Conservation (phyloP, 2,888 invertebrate genomes). For the Diaprepes abbreviatus region DNA sequence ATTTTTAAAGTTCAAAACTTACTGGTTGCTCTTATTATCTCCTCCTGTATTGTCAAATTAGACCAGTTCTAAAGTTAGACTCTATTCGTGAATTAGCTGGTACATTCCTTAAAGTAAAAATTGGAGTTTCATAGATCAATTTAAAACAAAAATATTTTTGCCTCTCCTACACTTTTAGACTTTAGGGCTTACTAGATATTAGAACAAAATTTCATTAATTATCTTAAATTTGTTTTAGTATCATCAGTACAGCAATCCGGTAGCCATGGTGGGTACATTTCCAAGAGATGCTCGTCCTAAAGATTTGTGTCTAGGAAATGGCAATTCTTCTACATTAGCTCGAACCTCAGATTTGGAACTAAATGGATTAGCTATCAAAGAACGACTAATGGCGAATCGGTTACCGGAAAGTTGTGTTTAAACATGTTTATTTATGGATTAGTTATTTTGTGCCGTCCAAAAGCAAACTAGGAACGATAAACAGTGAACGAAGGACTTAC, state of each 20-base stretch:
- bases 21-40: too few species aligned
- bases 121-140: too few species aligned
- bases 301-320: slow-evolving; percentile 67
- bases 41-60: too few species aligned
- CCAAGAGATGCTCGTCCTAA: slow-evolving; percentile 72
- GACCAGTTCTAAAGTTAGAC: too few species aligned
- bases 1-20: too few species aligned
- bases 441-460: slow-evolving; percentile 40
- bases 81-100: too few species aligned
- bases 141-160: too few species aligned
- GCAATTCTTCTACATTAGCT: slow-evolving; percentile 69
- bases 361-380: slow-evolving; percentile 89
- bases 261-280: slow-evolving; percentile 70
- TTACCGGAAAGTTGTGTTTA: slow-evolving; percentile 92
- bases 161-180: too few species aligned
- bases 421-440: slow-evolving; percentile 56
- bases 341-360: slow-evolving; percentile 69
- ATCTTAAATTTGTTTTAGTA: slow-evolving; percentile 58
- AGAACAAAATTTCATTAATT: too few species aligned
- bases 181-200: too few species aligned
- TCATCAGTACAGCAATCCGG: slow-evolving; percentile 70
- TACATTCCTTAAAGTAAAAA: too few species aligned
- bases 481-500: not conserved
- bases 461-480: slow-evolving; percentile 5
- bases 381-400: slow-evolving; percentile 87